These are phyloP conservation scores for Acomys russatus DNA, from an alignment of 2,797 vertebrate genomes.

Conservation along the genomic window DNA sequence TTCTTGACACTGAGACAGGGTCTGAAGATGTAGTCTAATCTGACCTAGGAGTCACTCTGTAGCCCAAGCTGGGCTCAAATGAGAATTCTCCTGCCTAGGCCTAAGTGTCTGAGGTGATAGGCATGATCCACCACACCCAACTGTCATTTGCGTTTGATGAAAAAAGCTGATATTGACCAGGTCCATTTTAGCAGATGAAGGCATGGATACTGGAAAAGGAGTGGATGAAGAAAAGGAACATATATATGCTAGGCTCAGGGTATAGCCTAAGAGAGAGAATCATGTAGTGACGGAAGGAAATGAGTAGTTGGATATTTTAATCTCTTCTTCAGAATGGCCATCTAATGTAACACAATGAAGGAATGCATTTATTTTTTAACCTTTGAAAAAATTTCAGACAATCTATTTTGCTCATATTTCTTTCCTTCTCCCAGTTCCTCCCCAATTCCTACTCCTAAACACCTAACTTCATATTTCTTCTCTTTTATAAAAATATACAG, in stretches of 20 bases:
- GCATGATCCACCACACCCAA: neutral
- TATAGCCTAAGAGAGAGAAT: neutral
- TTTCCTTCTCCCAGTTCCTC: neutral
- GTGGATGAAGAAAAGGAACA: neutral
- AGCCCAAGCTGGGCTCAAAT: neutral
- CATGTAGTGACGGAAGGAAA: neutral
- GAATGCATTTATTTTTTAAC: neutral
- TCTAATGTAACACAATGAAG: slow-evolving; percentile 5
- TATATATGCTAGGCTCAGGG: neutral
- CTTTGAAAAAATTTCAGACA: neutral
- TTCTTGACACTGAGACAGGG: neutral
- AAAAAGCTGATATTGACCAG: neutral
- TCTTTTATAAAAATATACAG: neutral
- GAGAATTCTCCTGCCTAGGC: neutral
- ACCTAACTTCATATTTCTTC: neutral
- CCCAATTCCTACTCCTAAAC: neutral
- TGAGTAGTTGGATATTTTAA: neutral
- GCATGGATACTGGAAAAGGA: neutral
- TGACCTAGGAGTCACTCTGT: neutral
- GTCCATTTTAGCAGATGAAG: slow-evolving; percentile 13
- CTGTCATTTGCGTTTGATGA: slow-evolving; percentile 13
- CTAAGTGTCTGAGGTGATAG: neutral
- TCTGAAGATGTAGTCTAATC: neutral
- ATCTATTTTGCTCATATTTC: neutral
- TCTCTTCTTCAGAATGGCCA: slow-evolving; percentile 30